Evolutionary conservation across 2,797 vertebrate genomes (phyloP), one percentile per base, ranked within the genome.

Genomic region (Pachyuromys duprasi): DNA sequence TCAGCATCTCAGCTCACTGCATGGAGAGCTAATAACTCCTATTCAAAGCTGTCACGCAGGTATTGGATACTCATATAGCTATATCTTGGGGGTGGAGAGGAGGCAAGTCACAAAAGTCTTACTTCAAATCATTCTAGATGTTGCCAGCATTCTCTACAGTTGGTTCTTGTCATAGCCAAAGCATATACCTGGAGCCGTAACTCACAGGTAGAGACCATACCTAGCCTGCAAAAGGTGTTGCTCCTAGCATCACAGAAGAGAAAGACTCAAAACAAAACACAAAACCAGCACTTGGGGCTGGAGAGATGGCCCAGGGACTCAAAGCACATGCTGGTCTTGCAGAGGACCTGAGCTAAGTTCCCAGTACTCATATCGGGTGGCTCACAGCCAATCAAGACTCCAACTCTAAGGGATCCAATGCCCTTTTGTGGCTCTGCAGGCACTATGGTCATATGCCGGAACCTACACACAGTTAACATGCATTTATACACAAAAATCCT

Each of bases 11-110:
- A 39, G 26, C 53, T 62, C 45, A 70, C 39, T 63, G 1, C 45
- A 70, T 5, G 14, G 31, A 31, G 49, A 0, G 15, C 36, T 36
- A 0, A 53, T 24, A 81, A 9, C 11, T 17, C 42, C 18, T 13
- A 13, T 5, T 45, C 70, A 24, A 53, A 92, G 55, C 45, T 14
- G 3, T 22, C 24, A 5, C 14, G 33, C 2, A 8, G 24, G 17
- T 13, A 72, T 53, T 42, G 72, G 36, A 62, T 26, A 8, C 31
- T 36, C 2, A 45, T 3, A 6, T 1, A 70, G 36, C 62, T 8
- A 0, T 3, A 5, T 22, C 33, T 11, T 22, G 60, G 3, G 26
- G 31, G 6, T 22, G n/a, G 4, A 53, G 4, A 24, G n/a, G 5
- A 20, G n/a, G 31, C 24, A 81, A 55, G 39, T 78, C 83, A 86